Evolutionary conservation across 1,140 invertebrate genomes (phyloP).

Genomic region (Cepaea nemoralis): DNA sequence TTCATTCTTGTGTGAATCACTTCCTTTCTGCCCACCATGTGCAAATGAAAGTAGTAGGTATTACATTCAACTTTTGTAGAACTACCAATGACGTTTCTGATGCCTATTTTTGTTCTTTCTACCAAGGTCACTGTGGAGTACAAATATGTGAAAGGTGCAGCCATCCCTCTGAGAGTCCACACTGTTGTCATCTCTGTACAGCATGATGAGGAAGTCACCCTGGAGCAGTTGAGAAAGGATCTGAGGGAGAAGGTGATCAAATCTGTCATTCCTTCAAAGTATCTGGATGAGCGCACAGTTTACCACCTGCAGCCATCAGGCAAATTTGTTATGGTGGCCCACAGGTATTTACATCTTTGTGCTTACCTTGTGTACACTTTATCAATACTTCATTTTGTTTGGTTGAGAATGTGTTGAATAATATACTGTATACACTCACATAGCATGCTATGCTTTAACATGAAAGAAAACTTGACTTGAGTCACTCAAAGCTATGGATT

Average conservation of each 20-base stretch:
- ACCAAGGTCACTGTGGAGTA: constrained; percentile 72
- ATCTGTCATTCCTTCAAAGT: constrained; percentile 90
- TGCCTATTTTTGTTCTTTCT: too few relatives aligned
- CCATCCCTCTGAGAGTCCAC: constrained; percentile 91
- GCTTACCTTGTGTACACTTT: background rate
- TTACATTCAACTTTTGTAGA: too few relatives aligned
- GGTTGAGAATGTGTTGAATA: too few relatives aligned
- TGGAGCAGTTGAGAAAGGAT: constrained; percentile 87
- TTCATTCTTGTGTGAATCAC: too few relatives aligned
- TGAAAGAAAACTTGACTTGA: too few relatives aligned
- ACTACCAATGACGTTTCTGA: too few relatives aligned
- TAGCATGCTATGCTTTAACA: background rate
- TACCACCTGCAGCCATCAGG: constrained; percentile 98
- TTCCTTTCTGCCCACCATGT: too few relatives aligned
- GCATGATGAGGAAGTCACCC: constrained; percentile 90
- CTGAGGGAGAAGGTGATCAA: constrained; percentile 92
- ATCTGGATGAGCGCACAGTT: constrained; percentile 90
- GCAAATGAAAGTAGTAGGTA: too few relatives aligned
- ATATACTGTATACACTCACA: too few relatives aligned
- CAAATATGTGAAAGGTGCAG: constrained; percentile 76
- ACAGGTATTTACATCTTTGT: constrained; percentile 76
- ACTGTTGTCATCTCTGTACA: constrained; percentile 96
- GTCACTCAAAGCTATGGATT: too few relatives aligned
- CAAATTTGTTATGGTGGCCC: constrained; percentile 93
- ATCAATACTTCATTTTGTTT: too few relatives aligned